Base-by-base conservation (phyloP, 2,888 invertebrate species). In the Ptychoptera albimana region DNA sequence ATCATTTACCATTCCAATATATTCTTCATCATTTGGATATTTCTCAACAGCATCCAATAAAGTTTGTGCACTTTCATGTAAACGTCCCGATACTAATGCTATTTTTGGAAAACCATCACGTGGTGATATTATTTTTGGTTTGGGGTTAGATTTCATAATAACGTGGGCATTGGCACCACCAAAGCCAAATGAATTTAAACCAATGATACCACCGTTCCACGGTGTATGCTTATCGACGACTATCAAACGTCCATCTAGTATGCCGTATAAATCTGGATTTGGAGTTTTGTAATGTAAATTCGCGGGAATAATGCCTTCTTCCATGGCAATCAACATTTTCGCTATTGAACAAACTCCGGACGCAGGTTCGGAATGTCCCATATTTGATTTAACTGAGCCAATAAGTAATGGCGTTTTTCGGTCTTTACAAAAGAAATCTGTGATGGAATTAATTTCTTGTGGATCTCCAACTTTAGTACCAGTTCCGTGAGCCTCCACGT, bases 391-490 rank as follows among this genome's bases (percentile, higher is more conserved):
- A 1, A 96, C 88, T 0, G 96, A 94, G 13, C 97, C 97, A 56
- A 98, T 79, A 37, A 94, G 66, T 39, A 98, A 71, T 7, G 96
- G 92, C 30, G 67, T 66, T 47, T 73, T 70, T 39, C 92, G 76
- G 50, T 79, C 79, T 60, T 81, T 78, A 67, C 92, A 93, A 69
- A 93, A 92, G 48, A 89, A 74, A 50, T 91, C 87, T 0, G 86
- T 83, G 52, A 98, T 91, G 0, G 93, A 84, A 63, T 94, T 93
- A 3, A 93, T 81, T 69, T 98, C 98, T 61, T 96, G 89, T 1
- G 96, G 96, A 69, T 98, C 98, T n/a, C 97, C 94, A 37, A 82
- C 84, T 72, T 94, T 94, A 9, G 97, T 98, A 46, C 97, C 98
- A 14, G 97, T 98, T 45, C 97, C 97, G 66, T 98, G 98, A 43